A percentile compares a stretch with the other conserved stretches of the same genome.
Conservation (phyloP, 1,140 invertebrate genomes). For the Aphelinus atriplicis region DNA sequence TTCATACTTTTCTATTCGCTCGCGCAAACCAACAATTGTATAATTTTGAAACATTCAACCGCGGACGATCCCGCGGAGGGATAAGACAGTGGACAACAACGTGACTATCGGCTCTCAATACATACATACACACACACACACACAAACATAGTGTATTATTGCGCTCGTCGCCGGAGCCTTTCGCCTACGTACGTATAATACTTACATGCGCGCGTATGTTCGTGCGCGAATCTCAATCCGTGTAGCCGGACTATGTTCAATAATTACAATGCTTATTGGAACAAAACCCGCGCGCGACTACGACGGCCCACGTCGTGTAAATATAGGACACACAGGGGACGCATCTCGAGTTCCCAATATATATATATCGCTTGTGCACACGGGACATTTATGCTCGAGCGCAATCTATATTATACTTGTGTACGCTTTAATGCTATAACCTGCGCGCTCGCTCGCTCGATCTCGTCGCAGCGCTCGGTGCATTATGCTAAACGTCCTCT, state of each 20-base stretch:
- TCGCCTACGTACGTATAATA: conserved; percentile 5
- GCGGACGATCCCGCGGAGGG: too few species aligned
- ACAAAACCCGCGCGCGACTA: conserved; percentile 15
- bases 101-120: too few species aligned
- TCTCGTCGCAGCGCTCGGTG: neutral
- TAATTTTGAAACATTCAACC: too few species aligned
- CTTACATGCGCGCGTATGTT: neutral
- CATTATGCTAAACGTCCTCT: conserved; percentile 28
- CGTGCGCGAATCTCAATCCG: neutral
- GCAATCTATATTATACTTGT: conserved; percentile 11
- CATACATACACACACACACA: too few species aligned
- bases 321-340: too few species aligned
- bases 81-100: too few species aligned
- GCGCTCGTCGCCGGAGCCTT: too few species aligned
- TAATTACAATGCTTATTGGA: conserved; percentile 23
- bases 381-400: neutral
- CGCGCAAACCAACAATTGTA: too few species aligned
- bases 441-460: neutral
- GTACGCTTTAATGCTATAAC: conserved; percentile 25
- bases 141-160: too few species aligned
- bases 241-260: neutral
- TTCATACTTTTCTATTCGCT: too few species aligned
- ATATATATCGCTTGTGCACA: too few species aligned
- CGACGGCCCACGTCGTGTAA: neutral
- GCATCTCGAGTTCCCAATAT: too few species aligned